Base-by-base conservation (phyloP, 2,888 invertebrate genomes). In the Drepana falcataria region DNA sequence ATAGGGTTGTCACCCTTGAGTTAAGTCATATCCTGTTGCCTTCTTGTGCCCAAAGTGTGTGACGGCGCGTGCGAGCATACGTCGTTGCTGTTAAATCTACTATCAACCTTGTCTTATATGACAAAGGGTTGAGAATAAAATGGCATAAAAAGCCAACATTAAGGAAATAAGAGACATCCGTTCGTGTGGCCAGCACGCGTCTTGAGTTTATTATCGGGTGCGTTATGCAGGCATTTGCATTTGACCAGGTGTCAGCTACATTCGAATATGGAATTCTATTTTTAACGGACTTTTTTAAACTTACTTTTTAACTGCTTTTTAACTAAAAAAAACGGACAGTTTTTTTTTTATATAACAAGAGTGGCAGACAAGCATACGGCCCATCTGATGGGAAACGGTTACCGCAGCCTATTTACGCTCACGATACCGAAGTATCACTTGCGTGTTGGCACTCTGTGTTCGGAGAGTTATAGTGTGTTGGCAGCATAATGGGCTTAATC, bases 131-230 rank as follows among this genome's bases (percentile, higher is more conserved):
- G 2, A 59, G 54, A 54, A 58, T 64, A 35, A n/a, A 57, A 48
- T 48, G 47, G 49, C 2, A n/a, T n/a, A 37, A n/a, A 44, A 35
- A 48, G 34, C 35, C 37, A 7, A 41, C 51, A 33, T 69, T 79
- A 79, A 79, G 79, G 81, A 83, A 87, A 89, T 87, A 75, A 75
- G 71, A 74, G 69, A 83, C 82, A 80, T 89, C 90, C 90, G 87
- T 66, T 87, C 90, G 83, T 79, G 88, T 86, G 89, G 59, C 75
- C 58, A 65, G 74, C 88, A 82, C 85, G 83, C 80, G 87, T 68
- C 66, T 66, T 68, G 68, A 70, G 68, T 69, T 73, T 67, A 71
- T 68, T 44, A 44, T 71, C 66, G 66, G 65, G 80, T 79, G 77
- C 79, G 64, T 65, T 74, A 75, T 73, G 75, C 72, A 62, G 66